A percentile compares a stretch with the other conserved stretches of the same genome.
These are phyloP conservation scores for Lottia scabra DNA, from an alignment of 2,888 invertebrate genomes.

Conservation along the genomic window DNA sequence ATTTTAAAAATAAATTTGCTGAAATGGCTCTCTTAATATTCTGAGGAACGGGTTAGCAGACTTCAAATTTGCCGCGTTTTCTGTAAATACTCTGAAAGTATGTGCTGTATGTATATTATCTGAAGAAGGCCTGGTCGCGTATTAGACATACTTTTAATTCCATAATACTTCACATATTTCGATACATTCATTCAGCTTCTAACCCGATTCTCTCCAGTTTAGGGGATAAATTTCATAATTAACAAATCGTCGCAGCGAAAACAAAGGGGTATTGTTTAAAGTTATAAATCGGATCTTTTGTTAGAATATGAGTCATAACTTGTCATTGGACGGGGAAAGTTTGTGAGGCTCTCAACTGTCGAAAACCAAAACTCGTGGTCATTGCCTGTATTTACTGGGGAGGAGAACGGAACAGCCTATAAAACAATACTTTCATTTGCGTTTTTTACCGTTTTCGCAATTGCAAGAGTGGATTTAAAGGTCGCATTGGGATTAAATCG, in stretches of 20 bases:
- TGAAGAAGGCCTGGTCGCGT: neutral
- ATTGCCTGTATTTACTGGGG: slow-evolving; percentile 14
- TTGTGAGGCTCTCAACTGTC: neutral
- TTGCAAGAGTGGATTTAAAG: no score
- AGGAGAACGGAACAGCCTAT: slow-evolving; percentile 33
- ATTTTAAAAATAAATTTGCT: no score
- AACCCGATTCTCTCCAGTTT: no score
- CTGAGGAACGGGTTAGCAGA: no score
- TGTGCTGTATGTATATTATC: no score
- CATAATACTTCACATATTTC: slow-evolving; percentile 13
- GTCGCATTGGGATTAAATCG: neutral
- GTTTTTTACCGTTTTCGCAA: neutral
- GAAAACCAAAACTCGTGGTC: neutral
- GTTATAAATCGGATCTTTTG: neutral
- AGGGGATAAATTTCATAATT: no score
- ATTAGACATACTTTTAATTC: slow-evolving; percentile 24
- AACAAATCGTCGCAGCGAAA: neutral
- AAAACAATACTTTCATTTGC: slow-evolving; percentile 14
- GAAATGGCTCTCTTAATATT: no score
- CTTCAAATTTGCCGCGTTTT: no score
- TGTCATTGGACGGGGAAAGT: neutral
- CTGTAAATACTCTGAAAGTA: no score
- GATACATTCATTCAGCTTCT: no score
- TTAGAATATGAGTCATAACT: neutral
- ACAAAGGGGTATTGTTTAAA: neutral